Evolutionary conservation across 2,113 vertebrate species (phyloP).

Genomic region (Diphyllodes magnificus): DNA sequence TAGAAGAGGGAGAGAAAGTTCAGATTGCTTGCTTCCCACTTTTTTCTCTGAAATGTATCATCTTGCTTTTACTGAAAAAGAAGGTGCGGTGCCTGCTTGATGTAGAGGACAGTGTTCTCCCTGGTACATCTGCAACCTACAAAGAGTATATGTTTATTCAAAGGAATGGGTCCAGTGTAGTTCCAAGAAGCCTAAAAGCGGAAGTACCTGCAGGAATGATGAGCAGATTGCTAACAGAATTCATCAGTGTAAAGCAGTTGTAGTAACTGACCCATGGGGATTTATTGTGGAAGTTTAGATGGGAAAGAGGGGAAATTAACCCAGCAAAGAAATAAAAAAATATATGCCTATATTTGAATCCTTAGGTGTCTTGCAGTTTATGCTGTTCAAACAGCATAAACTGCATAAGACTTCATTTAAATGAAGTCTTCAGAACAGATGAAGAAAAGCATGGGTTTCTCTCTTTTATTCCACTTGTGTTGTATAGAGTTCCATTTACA

Average conservation of each 20-base stretch:
- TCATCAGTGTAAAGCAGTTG: conserved; percentile 63
- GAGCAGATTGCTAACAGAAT: conserved; percentile 70
- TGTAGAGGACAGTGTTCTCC: neutral
- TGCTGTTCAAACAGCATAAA: neutral
- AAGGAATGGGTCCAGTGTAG: conserved; percentile 23
- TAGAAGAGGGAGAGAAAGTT: neutral
- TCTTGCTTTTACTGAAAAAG: conserved; percentile 24
- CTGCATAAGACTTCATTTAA: neutral
- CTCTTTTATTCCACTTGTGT: neutral
- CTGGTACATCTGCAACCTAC: neutral
- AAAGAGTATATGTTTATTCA: neutral
- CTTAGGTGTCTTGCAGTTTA: neutral
- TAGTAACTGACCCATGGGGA: conserved; percentile 45
- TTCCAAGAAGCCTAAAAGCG: conserved; percentile 65
- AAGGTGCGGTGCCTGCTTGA: neutral
- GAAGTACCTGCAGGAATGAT: conserved; percentile 68
- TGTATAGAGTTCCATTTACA: neutral
- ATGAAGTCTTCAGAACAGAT: conserved; percentile 11
- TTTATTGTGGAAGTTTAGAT: conserved; percentile 56
- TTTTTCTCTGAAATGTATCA: neutral
- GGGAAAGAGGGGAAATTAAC: conserved; percentile 43
- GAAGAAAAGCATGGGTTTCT: neutral
- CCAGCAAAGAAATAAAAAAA: conserved; percentile 11
- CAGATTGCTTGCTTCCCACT: neutral
- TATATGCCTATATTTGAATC: neutral